Percentiles rank a stretch among this genome's conserved stretches.
These are phyloP conservation scores for Drosophila pseudotalamancana DNA, from an alignment of 2,888 invertebrate species.

Conservation along the genomic window DNA sequence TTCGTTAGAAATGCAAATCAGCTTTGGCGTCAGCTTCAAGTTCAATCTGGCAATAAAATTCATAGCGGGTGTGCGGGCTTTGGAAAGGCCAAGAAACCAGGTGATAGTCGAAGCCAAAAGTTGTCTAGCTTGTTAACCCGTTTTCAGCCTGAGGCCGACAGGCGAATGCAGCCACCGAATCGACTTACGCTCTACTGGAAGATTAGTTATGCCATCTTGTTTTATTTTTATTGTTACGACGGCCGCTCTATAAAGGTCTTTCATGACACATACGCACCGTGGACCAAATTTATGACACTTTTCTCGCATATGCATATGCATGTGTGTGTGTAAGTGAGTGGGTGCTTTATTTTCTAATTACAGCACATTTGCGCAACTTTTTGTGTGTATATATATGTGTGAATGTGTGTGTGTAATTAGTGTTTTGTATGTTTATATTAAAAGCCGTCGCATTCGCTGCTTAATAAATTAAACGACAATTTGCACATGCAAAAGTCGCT, in stretches of 20 bases:
- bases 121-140: conserved; percentile 56
- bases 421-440: conserved; percentile 74
- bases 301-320: not conserved
- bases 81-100: conserved; percentile 57
- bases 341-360: conserved; percentile 70
- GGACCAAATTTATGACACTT: conserved; percentile 41
- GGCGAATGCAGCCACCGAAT: conserved; percentile 35
- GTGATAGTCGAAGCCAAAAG: conserved; percentile 54
- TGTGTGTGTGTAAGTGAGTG: conserved; percentile 23
- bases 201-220: conserved; percentile 32
- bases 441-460: conserved; percentile 60
- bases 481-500: conserved; percentile 63
- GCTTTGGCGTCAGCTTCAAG: conserved; percentile 62
- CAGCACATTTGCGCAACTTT: conserved; percentile 19
- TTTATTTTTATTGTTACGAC: conserved; percentile 43
- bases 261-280: conserved; percentile 46
- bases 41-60: conserved; percentile 71
- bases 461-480: conserved; percentile 79
- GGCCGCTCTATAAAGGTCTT: conserved; percentile 8
- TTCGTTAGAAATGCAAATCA: conserved; percentile 72
- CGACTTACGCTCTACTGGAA: not conserved
- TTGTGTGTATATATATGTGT: conserved; percentile 8
- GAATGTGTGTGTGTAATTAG: conserved; percentile 61
- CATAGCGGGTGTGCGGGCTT: conserved; percentile 51
- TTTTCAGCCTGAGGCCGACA: conserved; percentile 50